Evolutionary conservation across 2,888 invertebrate species (phyloP).

Genomic region (Heteromyza rotundicornis): DNA sequence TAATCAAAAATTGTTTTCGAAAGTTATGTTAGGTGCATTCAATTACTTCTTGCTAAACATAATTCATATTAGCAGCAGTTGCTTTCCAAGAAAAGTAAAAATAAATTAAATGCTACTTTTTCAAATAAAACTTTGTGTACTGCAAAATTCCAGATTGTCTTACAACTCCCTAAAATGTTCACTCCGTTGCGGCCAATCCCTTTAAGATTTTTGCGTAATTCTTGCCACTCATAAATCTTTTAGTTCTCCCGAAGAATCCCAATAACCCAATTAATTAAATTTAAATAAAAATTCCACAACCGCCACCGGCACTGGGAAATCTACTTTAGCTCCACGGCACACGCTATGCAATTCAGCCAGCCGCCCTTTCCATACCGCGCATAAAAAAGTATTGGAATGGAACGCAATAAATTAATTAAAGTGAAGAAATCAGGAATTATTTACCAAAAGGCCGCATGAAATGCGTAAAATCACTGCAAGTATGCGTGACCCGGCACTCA

Average conservation of each 20-base stretch:
- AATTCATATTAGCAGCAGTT: no score
- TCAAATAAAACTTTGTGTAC: no score
- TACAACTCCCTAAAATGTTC: no score
- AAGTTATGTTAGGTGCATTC: no score
- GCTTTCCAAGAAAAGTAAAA: no score
- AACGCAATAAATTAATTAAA: slow-evolving; percentile 24
- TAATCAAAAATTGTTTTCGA: no score
- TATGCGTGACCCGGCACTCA: background rate
- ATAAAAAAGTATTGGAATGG: slow-evolving; percentile 2
- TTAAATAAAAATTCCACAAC: background rate
- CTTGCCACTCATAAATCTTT: background rate
- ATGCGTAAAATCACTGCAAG: slow-evolving; percentile 1
- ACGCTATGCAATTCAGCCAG: background rate
- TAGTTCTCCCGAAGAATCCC: background rate
- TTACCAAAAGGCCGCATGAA: slow-evolving; percentile 10
- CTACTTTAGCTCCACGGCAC: no score
- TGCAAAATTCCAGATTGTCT: no score
- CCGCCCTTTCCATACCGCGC: background rate
- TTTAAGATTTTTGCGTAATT: no score
- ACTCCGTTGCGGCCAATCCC: no score
- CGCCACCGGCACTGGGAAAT: background rate
- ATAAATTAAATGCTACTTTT: no score
- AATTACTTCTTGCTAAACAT: no score
- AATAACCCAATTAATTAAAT: background rate
- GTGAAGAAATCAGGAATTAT: slow-evolving; percentile 21